These are phyloP conservation scores for Lutraria rhynchaena DNA, from an alignment of 1,140 invertebrate species.

Conservation along the genomic window DNA sequence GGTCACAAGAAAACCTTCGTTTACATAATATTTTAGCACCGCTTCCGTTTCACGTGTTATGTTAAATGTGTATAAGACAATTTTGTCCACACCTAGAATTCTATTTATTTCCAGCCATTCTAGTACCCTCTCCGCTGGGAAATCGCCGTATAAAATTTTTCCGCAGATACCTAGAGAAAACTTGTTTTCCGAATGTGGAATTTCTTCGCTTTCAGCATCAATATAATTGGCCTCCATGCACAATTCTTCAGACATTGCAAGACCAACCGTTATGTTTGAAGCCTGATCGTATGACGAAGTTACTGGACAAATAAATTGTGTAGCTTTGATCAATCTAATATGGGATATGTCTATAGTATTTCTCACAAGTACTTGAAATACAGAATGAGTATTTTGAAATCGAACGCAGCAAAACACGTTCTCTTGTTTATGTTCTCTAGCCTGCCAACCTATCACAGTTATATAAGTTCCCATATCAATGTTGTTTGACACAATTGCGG, in stretches of 20 bases:
- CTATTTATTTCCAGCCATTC: constrained; percentile 39
- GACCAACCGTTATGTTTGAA: neutral
- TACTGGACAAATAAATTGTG: constrained; percentile 10
- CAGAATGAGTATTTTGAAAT: too few relatives aligned
- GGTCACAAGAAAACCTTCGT: neutral
- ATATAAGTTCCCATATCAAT: neutral
- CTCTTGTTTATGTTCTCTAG: neutral
- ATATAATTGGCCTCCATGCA: constrained; percentile 1
- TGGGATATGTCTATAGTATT: neutral
- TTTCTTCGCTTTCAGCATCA: neutral
- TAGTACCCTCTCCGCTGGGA: neutral
- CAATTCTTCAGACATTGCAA: neutral
- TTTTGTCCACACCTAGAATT: constrained; percentile 15
- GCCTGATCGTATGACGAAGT: neutral
- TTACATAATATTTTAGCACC: constrained; percentile 8
- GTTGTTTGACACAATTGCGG: neutral
- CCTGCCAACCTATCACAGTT: constrained; percentile 11
- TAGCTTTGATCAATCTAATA: neutral
- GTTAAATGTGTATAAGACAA: constrained; percentile 15
- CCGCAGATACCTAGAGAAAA: constrained; percentile 5
- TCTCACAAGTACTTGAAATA: neutral
- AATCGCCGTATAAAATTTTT: constrained; percentile 41
- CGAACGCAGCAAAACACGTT: constrained; percentile 1
- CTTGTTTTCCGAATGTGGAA: neutral
- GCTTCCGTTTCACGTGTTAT: neutral